Evolutionary conservation across 1,140 invertebrate species (phyloP).

Genomic region (Mya arenaria): DNA sequence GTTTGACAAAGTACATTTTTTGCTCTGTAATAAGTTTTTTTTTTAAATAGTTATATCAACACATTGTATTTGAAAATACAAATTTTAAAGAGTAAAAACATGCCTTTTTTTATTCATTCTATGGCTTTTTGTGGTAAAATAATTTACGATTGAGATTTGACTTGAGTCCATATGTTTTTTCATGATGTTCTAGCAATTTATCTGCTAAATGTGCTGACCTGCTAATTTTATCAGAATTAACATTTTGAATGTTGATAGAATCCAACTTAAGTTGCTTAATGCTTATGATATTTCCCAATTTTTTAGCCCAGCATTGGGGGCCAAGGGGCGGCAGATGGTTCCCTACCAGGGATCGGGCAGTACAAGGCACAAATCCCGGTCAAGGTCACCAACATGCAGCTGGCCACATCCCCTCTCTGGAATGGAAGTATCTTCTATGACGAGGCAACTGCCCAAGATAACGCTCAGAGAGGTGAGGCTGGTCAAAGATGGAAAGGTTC

Average conservation of each 20-base stretch:
- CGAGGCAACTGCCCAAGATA: slow-evolving; percentile 62
- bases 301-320: slow-evolving; percentile 53
- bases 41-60: too few relatives aligned
- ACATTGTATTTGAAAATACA: too few relatives aligned
- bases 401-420: slow-evolving; percentile 71
- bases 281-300: slow-evolving; percentile 24
- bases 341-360: slow-evolving; percentile 74
- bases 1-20: too few relatives aligned
- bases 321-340: slow-evolving; percentile 61
- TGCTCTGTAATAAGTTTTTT: too few relatives aligned
- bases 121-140: too few relatives aligned
- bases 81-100: too few relatives aligned
- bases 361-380: slow-evolving; percentile 78
- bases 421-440: slow-evolving; percentile 68
- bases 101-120: too few relatives aligned
- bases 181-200: too few relatives aligned
- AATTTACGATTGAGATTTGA: too few relatives aligned
- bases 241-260: not conserved
- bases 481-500: too few relatives aligned
- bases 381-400: slow-evolving; percentile 79
- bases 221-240: not conserved
- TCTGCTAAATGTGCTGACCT: too few relatives aligned
- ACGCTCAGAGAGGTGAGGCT: slow-evolving; percentile 67
- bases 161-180: too few relatives aligned
- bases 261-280: slow-evolving; percentile 17